A percentile compares a stretch with the other conserved stretches of the same genome.
Evolutionary conservation across 2,113 vertebrate genomes (phyloP).

Genomic region (Pseudonaja textilis): DNA sequence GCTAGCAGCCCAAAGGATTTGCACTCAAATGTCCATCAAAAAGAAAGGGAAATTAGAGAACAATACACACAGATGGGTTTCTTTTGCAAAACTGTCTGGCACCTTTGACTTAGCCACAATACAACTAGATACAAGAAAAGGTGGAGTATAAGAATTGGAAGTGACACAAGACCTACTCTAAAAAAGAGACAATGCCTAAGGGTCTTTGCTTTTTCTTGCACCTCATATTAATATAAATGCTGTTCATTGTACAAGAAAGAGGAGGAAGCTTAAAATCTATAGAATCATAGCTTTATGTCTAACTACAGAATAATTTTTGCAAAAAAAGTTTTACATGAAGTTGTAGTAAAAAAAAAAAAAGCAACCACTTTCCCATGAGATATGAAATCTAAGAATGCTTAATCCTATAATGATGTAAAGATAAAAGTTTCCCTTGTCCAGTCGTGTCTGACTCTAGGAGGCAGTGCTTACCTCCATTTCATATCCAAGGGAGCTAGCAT

Average conservation of each 20-base stretch:
- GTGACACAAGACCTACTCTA: rapidly evolving
- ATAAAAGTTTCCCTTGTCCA: background rate
- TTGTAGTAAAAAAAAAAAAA: background rate
- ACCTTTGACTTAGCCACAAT: background rate
- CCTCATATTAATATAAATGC: background rate
- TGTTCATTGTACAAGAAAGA: background rate
- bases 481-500: background rate
- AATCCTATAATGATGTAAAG: background rate
- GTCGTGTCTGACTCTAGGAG: background rate
- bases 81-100: background rate
- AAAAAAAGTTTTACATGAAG: conserved; percentile 26
- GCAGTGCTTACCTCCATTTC: background rate
- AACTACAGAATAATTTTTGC: conserved; percentile 20
- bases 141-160: background rate
- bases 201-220: background rate
- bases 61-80: background rate
- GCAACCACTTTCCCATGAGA: background rate
- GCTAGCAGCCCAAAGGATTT: background rate
- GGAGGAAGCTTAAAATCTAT: conserved; percentile 1
- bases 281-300: conserved; percentile 19
- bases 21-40: background rate
- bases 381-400: rapidly evolving
- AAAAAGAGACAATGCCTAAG: background rate
- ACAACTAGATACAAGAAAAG: background rate
- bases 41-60: background rate